Evolutionary conservation across 2,797 vertebrate species (phyloP).

Genomic region (Helostoma temminkii): DNA sequence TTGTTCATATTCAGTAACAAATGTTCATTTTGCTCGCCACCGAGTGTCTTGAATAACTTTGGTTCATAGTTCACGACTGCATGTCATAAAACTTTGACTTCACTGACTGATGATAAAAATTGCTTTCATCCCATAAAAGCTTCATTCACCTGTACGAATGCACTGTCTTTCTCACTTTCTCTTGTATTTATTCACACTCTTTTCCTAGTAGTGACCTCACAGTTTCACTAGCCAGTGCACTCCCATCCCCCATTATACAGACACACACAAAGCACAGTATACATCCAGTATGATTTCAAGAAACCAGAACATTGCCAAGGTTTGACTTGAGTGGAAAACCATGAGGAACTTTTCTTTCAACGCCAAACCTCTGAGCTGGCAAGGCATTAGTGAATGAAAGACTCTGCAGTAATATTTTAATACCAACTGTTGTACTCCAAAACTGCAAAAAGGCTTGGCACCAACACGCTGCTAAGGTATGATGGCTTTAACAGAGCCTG

Average conservation of each 20-base stretch:
- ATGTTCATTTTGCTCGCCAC: not conserved
- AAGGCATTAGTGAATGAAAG: slow-evolving; percentile 44
- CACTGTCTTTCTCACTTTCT: slow-evolving; percentile 1
- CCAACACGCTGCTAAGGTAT: slow-evolving; percentile 22
- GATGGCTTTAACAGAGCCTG: slow-evolving; percentile 68
- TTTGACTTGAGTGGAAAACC: slow-evolving; percentile 59
- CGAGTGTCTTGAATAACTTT: not conserved
- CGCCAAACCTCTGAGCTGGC: slow-evolving; percentile 48
- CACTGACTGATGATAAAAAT: slow-evolving; percentile 4
- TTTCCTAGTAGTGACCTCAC: slow-evolving; percentile 56
- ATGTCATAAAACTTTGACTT: slow-evolving; percentile 57
- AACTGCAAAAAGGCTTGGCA: slow-evolving; percentile 44
- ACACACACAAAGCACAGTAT: not conserved
- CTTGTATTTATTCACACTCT: slow-evolving; percentile 41
- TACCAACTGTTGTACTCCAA: slow-evolving; percentile 45
- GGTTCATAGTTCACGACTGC: slow-evolving; percentile 64
- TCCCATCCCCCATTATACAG: slow-evolving; percentile 49
- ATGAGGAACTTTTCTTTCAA: slow-evolving; percentile 28
- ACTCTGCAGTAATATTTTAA: slow-evolving; percentile 31
- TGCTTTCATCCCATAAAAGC: slow-evolving; percentile 22
- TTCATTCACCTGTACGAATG: slow-evolving; percentile 19
- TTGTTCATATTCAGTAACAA: not conserved
- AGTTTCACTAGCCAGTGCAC: slow-evolving; percentile 22
- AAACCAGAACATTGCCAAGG: slow-evolving; percentile 50
- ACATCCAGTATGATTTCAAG: slow-evolving; percentile 32